Conservation (phyloP, 64 coral and sea anemone genomes). For the Pocillopora verrucosa region DNA sequence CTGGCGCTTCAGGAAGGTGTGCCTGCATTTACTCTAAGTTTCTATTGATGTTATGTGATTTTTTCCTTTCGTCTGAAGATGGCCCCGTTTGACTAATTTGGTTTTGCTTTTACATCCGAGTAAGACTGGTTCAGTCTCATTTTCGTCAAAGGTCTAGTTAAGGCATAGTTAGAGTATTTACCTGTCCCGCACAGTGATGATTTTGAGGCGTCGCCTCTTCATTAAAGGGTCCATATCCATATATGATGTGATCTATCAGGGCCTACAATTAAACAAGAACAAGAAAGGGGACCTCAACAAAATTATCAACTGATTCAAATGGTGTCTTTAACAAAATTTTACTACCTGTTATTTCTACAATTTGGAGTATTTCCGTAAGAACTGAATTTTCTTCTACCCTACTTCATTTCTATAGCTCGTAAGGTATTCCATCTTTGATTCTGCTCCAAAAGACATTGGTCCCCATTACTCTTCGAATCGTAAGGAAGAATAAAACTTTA, state of each 20-base stretch:
- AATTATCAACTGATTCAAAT: not conserved
- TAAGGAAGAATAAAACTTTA: not conserved
- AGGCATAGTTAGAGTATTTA: not conserved
- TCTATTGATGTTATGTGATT: not conserved
- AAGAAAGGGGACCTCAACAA: not conserved
- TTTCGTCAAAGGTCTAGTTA: not conserved
- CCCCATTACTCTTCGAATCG: too few species aligned
- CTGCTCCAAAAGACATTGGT: too few species aligned
- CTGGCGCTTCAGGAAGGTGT: too few species aligned
- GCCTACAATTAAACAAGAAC: conserved; percentile 16
- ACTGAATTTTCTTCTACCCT: too few species aligned
- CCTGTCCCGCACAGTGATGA: conserved; percentile 85
- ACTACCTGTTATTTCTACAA: too few species aligned
- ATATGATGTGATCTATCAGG: conserved; percentile 52
- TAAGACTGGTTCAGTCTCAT: not conserved
- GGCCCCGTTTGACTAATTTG: not conserved
- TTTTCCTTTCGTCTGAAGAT: not conserved
- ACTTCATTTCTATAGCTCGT: too few species aligned
- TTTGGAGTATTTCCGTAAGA: too few species aligned
- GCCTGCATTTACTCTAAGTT: too few species aligned
- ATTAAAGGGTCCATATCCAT: conserved; percentile 63
- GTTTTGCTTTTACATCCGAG: not conserved
- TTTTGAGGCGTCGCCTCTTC: conserved; percentile 61
- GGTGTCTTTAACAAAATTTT: too few species aligned
- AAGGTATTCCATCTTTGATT: too few species aligned